A percentile compares a stretch with the other conserved stretches of the same genome.
Conservation (phyloP, 2,888 invertebrate genomes). For the Athalia circularis region DNA sequence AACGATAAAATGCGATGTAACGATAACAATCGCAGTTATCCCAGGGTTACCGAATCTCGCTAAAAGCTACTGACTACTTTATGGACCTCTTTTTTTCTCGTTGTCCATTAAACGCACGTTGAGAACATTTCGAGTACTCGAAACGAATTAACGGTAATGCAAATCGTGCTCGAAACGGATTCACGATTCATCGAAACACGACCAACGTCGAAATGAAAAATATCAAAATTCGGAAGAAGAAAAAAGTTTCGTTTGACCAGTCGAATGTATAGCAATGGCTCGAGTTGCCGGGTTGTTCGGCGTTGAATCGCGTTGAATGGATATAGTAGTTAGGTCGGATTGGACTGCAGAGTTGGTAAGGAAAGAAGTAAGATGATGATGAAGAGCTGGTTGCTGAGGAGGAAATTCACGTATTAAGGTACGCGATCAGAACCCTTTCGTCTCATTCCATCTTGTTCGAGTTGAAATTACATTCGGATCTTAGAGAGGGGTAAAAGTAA, state of each 20-base stretch:
- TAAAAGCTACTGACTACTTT: too few relatives aligned
- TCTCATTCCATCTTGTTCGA: slow-evolving; percentile 16
- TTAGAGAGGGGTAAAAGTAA: slow-evolving; percentile 16
- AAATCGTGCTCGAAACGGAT: too few relatives aligned
- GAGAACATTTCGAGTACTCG: too few relatives aligned
- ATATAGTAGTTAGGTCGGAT: slow-evolving; percentile 24
- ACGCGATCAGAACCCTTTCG: slow-evolving; percentile 8
- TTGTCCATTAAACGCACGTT: too few relatives aligned
- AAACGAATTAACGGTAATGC: too few relatives aligned
- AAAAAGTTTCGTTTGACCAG: neutral
- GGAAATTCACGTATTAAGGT: neutral
- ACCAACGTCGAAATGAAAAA: too few relatives aligned
- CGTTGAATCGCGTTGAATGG: slow-evolving; percentile 1
- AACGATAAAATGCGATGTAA: too few relatives aligned
- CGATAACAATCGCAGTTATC: too few relatives aligned
- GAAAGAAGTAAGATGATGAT: slow-evolving; percentile 13
- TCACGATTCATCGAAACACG: too few relatives aligned
- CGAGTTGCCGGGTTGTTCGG: neutral
- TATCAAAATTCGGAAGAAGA: neutral
- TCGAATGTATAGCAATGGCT: slow-evolving; percentile 3
- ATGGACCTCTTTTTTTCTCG: too few relatives aligned
- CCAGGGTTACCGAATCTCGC: too few relatives aligned
- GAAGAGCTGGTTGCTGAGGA: slow-evolving; percentile 5
- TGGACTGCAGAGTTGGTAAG: neutral
- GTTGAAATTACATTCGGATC: slow-evolving; percentile 23